Evolutionary conservation across 2,888 invertebrate genomes (phyloP), one percentile per base, ranked within the genome.

Genomic region (Thelaira solivaga): DNA sequence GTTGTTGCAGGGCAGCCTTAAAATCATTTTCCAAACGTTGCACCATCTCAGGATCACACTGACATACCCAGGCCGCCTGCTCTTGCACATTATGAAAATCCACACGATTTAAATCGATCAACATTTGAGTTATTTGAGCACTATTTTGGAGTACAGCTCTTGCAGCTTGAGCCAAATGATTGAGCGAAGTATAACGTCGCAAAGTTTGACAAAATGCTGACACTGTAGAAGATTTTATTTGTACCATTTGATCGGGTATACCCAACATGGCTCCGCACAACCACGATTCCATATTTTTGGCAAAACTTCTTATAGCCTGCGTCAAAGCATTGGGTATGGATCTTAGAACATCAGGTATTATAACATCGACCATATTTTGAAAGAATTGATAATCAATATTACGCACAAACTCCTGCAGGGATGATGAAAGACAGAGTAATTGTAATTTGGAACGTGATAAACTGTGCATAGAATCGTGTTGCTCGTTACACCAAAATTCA

Each of bases 21-120:
- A 99, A 99, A 88, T 98, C 97, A 41, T 94, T 94, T 86, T 98
- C 97, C 65, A 99, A 92, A 67, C 94, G 92, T 86, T 93, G 93
- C 53, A 97, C 93, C 79, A 92, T 90, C 13, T 93, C 92, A 80
- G 95, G 94, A 85, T 96, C 96, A 90, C 98, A 99, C 84, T 97
- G 96, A 88, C 98, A 98, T 5, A 99, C 98, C 98, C 98, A 99
- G 0, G 97, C 96, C 0, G 98, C 98, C 91, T 97, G 93, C 83
- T 91, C 91, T 84, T 88, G 97, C 11, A 99, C 97, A 90, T 98
- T 97, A 86, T 96, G 95, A 90, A 99, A 98, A 90, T 99, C 99
- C 34, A 99, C 98, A 82, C 98, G 94, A 90, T 97, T 98, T 83
- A 99, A 91, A 90, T 99, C 99, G 16, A 96, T 93, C 80, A 97